Evolutionary conservation across 2,888 invertebrate genomes (phyloP).

Genomic region (Thalpophila matura): DNA sequence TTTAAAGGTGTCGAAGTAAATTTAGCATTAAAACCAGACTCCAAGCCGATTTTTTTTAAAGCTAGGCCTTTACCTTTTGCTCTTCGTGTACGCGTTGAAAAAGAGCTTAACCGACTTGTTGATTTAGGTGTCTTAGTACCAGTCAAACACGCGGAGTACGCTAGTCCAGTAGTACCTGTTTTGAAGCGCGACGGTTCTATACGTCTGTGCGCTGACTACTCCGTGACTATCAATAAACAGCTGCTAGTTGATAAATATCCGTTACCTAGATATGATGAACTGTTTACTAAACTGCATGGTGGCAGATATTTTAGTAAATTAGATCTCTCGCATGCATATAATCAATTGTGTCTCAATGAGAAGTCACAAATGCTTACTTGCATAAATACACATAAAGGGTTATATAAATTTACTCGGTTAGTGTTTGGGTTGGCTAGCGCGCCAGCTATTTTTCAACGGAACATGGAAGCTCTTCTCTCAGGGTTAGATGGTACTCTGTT

Average conservation of each 20-base stretch:
- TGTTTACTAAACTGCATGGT: conserved; percentile 10
- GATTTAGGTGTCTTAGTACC: conserved; percentile 9
- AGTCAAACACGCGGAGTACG: conserved; percentile 2
- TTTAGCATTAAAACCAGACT: conserved; percentile 29
- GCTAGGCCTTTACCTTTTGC: conserved; percentile 44
- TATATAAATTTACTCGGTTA: conserved; percentile 63
- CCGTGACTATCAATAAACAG: conserved; percentile 7
- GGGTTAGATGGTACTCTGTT: conserved; percentile 56
- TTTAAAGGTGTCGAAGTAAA: conserved; percentile 32
- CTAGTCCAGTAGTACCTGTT: conserved; percentile 11
- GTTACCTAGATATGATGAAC: conserved; percentile 10
- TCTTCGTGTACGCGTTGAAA: conserved; percentile 28
- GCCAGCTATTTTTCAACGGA: conserved; percentile 70
- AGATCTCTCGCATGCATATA: conserved; percentile 41
- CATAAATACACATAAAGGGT: conserved; percentile 64
- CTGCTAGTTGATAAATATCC: conserved; percentile 11
- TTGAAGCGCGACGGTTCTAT: conserved; percentile 10
- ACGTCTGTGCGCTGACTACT: too few relatives aligned
- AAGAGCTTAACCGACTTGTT: conserved; percentile 33
- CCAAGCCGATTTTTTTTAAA: conserved; percentile 44
- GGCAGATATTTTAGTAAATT: conserved; percentile 1
- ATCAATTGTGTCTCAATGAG: conserved; percentile 40
- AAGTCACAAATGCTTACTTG: conserved; percentile 52
- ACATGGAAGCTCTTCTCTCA: conserved; percentile 63
- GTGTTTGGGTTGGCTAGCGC: conserved; percentile 67